Evolutionary conservation across 2,797 vertebrate genomes (phyloP).

Genomic region (Molossus molossus): DNA sequence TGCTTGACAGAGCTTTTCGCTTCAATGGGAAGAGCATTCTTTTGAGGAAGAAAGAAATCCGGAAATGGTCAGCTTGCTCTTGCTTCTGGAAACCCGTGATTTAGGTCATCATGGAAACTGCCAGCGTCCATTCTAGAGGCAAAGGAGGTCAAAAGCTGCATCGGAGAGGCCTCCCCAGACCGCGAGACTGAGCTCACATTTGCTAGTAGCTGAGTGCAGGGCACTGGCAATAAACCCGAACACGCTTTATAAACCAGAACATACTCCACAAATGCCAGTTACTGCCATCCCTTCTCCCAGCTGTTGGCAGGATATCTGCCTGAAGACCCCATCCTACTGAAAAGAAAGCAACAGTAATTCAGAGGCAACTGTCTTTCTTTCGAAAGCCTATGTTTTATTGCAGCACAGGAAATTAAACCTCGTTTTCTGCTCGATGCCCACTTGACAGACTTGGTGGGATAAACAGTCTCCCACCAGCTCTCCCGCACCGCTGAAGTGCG

Average conservation of each 20-base stretch:
- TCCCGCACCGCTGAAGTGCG: neutral
- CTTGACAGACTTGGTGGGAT: conserved; percentile 68
- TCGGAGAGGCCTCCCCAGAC: conserved; percentile 46
- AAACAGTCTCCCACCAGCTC: conserved; percentile 26
- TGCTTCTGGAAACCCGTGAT: conserved; percentile 73
- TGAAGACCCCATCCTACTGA: conserved; percentile 61
- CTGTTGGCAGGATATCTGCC: conserved; percentile 64
- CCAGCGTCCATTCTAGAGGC: conserved; percentile 28
- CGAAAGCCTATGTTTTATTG: conserved; percentile 69
- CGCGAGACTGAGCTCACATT: neutral
- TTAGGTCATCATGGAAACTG: conserved; percentile 70
- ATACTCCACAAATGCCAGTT: conserved; percentile 20
- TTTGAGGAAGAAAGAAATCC: conserved; percentile 63
- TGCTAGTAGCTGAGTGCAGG: conserved; percentile 18
- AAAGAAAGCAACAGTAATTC: conserved; percentile 69
- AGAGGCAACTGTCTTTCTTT: conserved; percentile 72
- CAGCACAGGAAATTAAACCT: conserved; percentile 37
- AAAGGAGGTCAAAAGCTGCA: conserved; percentile 58
- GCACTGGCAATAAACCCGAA: conserved; percentile 9
- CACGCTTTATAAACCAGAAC: conserved; percentile 57
- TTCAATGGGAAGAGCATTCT: conserved; percentile 70
- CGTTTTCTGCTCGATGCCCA: conserved; percentile 76
- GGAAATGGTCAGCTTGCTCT: conserved; percentile 55
- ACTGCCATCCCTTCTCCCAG: conserved; percentile 41
- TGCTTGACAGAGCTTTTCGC: conserved; percentile 50